Evolutionary conservation across 2,888 invertebrate species (phyloP).

Genomic region (Tipula helvola): DNA sequence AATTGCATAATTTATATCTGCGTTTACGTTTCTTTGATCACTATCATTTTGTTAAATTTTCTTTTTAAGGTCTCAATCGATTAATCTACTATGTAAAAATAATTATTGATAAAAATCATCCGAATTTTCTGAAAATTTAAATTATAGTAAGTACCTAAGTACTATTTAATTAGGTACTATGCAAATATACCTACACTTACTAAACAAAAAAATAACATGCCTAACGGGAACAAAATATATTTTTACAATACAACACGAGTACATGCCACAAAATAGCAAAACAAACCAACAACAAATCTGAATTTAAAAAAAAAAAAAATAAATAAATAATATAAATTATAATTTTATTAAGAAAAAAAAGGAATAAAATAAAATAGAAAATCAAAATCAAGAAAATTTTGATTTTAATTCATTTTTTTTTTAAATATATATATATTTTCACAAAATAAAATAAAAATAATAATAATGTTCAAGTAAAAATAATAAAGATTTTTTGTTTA

Average conservation of each 20-base stretch:
- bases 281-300: not conserved
- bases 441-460: not conserved
- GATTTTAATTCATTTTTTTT: not conserved
- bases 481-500: not conserved
- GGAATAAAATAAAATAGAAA: not conserved
- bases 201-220: not conserved
- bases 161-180: not conserved
- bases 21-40: no score
- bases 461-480: not conserved
- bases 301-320: not conserved
- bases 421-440: not conserved
- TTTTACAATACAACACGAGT: not conserved
- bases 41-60: no score
- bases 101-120: no score
- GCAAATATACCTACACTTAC: not conserved
- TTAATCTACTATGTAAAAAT: no score
- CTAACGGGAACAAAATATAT: no score
- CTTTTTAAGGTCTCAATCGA: no score
- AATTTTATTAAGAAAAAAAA: not conserved
- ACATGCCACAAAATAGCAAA: not conserved
- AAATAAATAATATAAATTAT: not conserved
- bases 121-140: no score
- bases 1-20: no score
- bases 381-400: not conserved
- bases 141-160: no score